phyloP scores from a whole-genome alignment of 2,888 invertebrate genomes.

The Yponomeuta evonymella region DNA sequence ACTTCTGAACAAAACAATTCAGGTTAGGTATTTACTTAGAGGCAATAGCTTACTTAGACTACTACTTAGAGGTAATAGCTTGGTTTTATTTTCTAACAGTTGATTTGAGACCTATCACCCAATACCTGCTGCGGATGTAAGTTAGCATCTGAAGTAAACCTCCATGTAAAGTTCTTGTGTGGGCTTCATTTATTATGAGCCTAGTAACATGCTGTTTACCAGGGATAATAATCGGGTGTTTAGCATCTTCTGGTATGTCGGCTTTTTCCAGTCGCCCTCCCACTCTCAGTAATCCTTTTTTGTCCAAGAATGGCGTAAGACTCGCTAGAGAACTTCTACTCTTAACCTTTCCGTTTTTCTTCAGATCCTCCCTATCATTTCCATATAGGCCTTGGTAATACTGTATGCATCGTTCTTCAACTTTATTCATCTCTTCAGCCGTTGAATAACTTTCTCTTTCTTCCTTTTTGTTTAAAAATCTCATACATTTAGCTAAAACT shows the following conservation, averaged over 20 bases:
- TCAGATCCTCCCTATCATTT: background rate
- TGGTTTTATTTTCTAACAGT: background rate
- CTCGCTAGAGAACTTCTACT: conserved; percentile 1
- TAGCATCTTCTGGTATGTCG: background rate
- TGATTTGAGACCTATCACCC: conserved; percentile 14
- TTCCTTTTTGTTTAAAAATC: background rate
- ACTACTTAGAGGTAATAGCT: no score
- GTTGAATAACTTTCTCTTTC: background rate
- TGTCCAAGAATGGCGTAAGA: conserved; percentile 11
- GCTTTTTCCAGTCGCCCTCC: conserved; percentile 8
- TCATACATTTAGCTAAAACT: conserved; percentile 15
- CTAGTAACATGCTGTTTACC: conserved; percentile 19
- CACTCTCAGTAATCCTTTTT: conserved; percentile 13
- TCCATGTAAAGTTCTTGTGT: conserved; percentile 24
- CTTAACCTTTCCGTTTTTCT: background rate
- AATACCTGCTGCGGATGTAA: conserved; percentile 18
- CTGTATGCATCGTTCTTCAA: conserved; percentile 5
- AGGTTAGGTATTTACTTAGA: no score
- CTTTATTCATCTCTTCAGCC: conserved; percentile 7
- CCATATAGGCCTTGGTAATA: conserved; percentile 4
- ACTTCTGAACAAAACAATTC: no score
- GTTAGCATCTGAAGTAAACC: conserved; percentile 22
- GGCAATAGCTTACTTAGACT: no score
- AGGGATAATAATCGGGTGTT: conserved; percentile 11
- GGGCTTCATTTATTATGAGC: conserved; percentile 23